A percentile compares a stretch with the other conserved stretches of the same genome.
Conservation (phyloP, 2,888 invertebrate genomes). For the Cyaniris semiargus region DNA sequence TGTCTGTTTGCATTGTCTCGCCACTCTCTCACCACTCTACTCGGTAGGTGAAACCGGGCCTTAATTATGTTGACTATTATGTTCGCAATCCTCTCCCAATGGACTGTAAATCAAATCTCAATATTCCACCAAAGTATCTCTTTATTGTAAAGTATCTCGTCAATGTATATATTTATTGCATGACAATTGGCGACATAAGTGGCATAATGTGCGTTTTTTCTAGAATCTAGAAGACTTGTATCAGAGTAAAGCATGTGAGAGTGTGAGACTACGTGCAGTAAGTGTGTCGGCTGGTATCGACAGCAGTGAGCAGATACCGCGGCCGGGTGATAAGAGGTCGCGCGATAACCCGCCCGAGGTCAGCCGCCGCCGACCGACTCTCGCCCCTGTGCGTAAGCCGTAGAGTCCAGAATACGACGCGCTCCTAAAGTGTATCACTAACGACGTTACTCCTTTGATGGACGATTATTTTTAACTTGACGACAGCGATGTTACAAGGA, state of each 20-base stretch:
- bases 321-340: slow-evolving; percentile 47
- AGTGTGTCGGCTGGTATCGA: not conserved
- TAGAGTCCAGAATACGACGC: slow-evolving; percentile 32
- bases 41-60: too few species aligned
- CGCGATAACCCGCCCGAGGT: slow-evolving; percentile 48
- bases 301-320: slow-evolving; percentile 38
- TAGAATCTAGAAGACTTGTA: not conserved
- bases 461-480: slow-evolving; percentile 37
- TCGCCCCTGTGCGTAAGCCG: slow-evolving; percentile 4
- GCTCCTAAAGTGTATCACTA: slow-evolving; percentile 37
- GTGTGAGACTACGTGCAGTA: not conserved
- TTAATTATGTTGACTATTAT: too few species aligned
- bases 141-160: too few species aligned
- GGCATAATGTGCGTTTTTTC: not conserved
- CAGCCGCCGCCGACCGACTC: slow-evolving; percentile 35
- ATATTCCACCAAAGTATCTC: too few species aligned
- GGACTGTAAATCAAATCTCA: too few species aligned
- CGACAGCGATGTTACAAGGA: slow-evolving; percentile 5
- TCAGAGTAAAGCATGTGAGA: not conserved
- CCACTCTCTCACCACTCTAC: too few species aligned
- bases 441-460: slow-evolving; percentile 33
- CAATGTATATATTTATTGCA: too few species aligned
- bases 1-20: too few species aligned
- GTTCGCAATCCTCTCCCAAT: too few species aligned
- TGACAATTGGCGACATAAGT: too few species aligned